Percentiles rank a stretch among this genome's conserved stretches.
Conservation (phyloP, 2,113 vertebrate genomes). For the Archocentrus centrarchus region DNA sequence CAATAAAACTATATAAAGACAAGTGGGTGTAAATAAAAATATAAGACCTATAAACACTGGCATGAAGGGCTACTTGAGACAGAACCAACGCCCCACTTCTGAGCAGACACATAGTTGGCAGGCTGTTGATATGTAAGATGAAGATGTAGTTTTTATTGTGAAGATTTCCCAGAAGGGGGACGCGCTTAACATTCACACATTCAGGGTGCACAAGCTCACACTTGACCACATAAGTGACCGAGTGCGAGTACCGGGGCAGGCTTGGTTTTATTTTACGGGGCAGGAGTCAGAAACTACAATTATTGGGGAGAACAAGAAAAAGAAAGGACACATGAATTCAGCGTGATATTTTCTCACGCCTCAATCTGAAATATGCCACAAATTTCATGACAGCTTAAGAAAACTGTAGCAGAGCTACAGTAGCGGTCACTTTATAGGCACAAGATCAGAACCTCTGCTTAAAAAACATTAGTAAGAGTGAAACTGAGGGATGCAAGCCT, state of each 20-base stretch:
- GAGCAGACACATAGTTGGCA: conserved; percentile 47
- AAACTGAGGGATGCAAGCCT: conserved; percentile 2
- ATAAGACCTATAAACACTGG: conserved; percentile 64
- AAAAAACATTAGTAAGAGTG: neutral
- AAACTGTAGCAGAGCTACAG: neutral
- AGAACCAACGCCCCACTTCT: conserved; percentile 50
- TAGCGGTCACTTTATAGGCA: neutral
- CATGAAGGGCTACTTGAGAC: conserved; percentile 66
- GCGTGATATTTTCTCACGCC: neutral
- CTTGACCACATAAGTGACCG: neutral
- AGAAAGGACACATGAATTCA: conserved; percentile 33
- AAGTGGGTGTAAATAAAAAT: conserved; percentile 55
- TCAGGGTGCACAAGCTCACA: neutral
- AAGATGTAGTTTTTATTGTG: conserved; percentile 52
- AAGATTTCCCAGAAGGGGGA: conserved; percentile 11
- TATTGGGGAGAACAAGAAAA: neutral
- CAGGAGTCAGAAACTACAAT: neutral
- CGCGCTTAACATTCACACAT: neutral
- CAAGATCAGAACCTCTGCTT: neutral
- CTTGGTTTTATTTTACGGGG: neutral
- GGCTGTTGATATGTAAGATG: conserved; percentile 33
- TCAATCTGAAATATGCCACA: neutral
- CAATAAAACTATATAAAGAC: conserved; percentile 55
- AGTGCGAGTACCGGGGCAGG: neutral
- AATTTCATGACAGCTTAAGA: neutral